Base-by-base conservation (phyloP, 2,113 vertebrate species). In the Cacatua alba region DNA sequence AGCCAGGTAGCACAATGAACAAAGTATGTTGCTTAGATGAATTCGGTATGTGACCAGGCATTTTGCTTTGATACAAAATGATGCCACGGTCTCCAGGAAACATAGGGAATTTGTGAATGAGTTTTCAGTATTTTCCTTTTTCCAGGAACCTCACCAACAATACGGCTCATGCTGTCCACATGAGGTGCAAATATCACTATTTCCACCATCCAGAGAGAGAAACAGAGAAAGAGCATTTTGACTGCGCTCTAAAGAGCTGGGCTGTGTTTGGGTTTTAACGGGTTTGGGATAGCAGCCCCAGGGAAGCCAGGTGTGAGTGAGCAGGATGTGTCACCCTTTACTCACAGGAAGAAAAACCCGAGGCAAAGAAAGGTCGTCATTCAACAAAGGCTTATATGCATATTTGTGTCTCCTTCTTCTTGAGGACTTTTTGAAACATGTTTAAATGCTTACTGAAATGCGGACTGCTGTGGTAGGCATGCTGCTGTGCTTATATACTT, bases 141-240 rank as follows among this genome's bases (percentile, higher is more conserved):
- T 74, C 82, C 75, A 49, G 75, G 71, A 96, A 87, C 77, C 52
- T 87, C 77, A 86, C 80, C 87, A 92, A 39, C 80, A 63, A 82
- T 20, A 89, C 1, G 11, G 48, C 53, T 82, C 70, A 82, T 6
- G 41, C 57, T n/a, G 48, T 39, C 83, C 52, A 23, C 52, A 28
- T 10, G 53, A 69, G 63, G 28, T 57, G 37, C 20, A 71, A 88
- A 28, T 46, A 72, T 37, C 67, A 93, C 23, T 70, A 26, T 86
- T 86, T 93, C 85, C 87, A 86, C 55, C n/a, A 20, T 88, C 17
- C 46, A 67, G 41, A 74, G 2, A 57, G 37, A n/a, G 59, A 89
- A 91, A 64, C 57, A 57, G 43, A 90, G 46, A 72, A 86, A 29
- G 69, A 77, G 7, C 13, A 29, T 43, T 82, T 51, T 69, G 35